Evolutionary conservation across 1,140 invertebrate species (phyloP).

Genomic region (Prorops nasuta): DNA sequence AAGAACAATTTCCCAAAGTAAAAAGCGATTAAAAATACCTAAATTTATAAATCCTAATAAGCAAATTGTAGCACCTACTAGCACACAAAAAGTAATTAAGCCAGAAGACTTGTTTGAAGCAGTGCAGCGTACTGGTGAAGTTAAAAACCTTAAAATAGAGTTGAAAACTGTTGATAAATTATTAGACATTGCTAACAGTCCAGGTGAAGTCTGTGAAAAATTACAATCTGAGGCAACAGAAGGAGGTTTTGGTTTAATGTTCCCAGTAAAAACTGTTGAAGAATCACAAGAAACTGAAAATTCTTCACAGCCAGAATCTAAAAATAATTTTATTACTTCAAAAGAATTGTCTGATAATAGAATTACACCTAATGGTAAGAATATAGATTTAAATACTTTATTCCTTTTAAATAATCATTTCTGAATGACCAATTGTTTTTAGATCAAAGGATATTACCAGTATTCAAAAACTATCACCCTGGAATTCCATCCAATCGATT

Average conservation of each 20-base stretch:
- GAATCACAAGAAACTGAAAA: conserved; percentile 34
- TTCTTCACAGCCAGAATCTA: conserved; percentile 15
- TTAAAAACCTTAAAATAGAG: conserved; percentile 65
- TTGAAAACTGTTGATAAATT: conserved; percentile 58
- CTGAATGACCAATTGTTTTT: conserved; percentile 1
- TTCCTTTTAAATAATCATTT: conserved; percentile 8
- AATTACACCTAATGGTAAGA: conserved; percentile 62
- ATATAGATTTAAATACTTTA: conserved; percentile 1
- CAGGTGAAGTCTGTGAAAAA: conserved; percentile 8
- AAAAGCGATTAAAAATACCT: conserved; percentile 63
- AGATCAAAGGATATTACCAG: conserved; percentile 75
- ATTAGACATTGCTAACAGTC: conserved; percentile 17
- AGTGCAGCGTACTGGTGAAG: conserved; percentile 48
- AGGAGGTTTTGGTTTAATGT: conserved; percentile 57
- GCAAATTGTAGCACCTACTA: conserved; percentile 30
- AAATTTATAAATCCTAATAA: conserved; percentile 61
- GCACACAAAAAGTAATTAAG: conserved; percentile 53
- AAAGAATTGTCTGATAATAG: conserved; percentile 69
- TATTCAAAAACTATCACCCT: conserved; percentile 84
- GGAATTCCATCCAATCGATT: conserved; percentile 79
- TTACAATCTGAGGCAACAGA: conserved; percentile 17
- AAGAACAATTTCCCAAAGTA: conserved; percentile 58
- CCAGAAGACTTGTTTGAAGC: conserved; percentile 68
- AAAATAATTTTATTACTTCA: conserved; percentile 62
- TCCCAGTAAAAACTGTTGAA: conserved; percentile 45